These are phyloP conservation scores for Pentalonia nigronervosa DNA, from an alignment of 1,140 invertebrate species.

Conservation along the genomic window DNA sequence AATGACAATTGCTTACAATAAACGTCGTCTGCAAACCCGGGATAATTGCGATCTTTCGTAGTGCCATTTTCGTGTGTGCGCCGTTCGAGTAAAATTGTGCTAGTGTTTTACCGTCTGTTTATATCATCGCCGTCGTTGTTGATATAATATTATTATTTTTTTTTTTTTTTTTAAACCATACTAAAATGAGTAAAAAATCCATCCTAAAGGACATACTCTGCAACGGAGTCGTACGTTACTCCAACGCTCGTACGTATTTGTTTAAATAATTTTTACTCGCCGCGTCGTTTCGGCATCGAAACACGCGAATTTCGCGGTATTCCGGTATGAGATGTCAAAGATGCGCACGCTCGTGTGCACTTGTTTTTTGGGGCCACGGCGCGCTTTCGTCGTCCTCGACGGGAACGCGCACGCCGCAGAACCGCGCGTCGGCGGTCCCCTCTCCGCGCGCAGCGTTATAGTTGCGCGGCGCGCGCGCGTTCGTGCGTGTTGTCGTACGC, in stretches of 20 bases:
- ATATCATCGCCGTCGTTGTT: not conserved
- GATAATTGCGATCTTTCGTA: not conserved
- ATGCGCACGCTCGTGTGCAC: not conserved
- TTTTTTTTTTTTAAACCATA: not conserved
- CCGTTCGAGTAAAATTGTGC: no score
- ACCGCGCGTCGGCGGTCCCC: not conserved
- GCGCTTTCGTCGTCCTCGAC: not conserved
- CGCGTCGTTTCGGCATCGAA: not conserved
- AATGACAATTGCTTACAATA: not conserved
- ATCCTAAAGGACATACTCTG: slow-evolving; percentile 83
- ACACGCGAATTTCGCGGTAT: not conserved
- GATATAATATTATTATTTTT: not conserved
- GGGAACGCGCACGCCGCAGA: not conserved
- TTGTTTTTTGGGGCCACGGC: slow-evolving; percentile 13
- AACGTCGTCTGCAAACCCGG: not conserved
- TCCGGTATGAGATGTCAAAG: not conserved
- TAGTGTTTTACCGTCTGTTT: not conserved
- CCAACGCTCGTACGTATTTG: slow-evolving; percentile 84
- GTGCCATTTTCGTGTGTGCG: not conserved
- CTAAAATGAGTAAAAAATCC: slow-evolving; percentile 80
- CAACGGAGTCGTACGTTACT: slow-evolving; percentile 87
- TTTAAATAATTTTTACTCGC: not conserved
- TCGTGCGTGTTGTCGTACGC: not conserved
- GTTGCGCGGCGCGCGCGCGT: not conserved
- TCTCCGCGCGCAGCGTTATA: not conserved